These are phyloP conservation scores for Mythimna vitellina DNA, from an alignment of 2,888 invertebrate genomes.

Conservation along the genomic window DNA sequence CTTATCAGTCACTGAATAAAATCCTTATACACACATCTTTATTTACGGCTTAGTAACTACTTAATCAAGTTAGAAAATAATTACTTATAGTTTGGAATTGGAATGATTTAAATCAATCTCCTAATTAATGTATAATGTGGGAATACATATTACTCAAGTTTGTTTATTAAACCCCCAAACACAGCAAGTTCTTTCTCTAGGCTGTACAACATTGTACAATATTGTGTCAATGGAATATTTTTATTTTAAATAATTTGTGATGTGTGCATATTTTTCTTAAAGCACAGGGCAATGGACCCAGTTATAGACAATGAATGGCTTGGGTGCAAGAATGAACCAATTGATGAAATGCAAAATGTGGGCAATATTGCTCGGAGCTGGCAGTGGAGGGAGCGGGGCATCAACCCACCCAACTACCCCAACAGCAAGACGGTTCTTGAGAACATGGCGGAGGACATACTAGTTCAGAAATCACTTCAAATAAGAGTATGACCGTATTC, in stretches of 20 bases:
- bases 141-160: not conserved
- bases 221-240: not conserved
- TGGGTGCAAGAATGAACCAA: constrained; percentile 81
- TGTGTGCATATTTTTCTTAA: constrained; percentile 6
- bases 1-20: constrained; percentile 11
- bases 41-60: not conserved
- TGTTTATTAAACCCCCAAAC: not conserved
- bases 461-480: constrained; percentile 91
- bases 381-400: constrained; percentile 86
- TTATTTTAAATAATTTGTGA: constrained; percentile 2
- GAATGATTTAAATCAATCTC: not conserved
- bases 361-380: constrained; percentile 85
- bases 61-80: not conserved
- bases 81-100: not conserved
- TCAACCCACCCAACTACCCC: constrained; percentile 80
- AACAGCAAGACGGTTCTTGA: constrained; percentile 90
- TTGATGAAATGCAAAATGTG: constrained; percentile 79
- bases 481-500: constrained; percentile 89
- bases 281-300: constrained; percentile 82
- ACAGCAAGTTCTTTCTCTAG: not conserved
- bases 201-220: not conserved
- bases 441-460: constrained; percentile 92
- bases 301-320: constrained; percentile 85
- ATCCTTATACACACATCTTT: constrained; percentile 3
- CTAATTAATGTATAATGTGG: not conserved